These are phyloP conservation scores for Gerris lacustris DNA, from an alignment of 2,888 invertebrate species.

Conservation along the genomic window DNA sequence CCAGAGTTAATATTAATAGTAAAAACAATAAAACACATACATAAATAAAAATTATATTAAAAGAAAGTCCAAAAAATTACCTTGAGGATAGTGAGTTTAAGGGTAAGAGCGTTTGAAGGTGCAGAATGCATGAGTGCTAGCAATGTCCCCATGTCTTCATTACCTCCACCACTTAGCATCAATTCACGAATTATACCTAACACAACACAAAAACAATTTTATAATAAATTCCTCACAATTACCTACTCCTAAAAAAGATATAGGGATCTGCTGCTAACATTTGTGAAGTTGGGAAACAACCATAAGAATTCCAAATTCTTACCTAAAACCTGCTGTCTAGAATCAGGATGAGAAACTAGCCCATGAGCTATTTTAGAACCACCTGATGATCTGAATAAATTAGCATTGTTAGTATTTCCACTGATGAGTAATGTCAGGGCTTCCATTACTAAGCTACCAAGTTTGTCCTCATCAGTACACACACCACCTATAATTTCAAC, in stretches of 20 bases:
- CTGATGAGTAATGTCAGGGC: slow-evolving; percentile 70
- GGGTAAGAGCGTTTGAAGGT: slow-evolving; percentile 60
- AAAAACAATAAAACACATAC: too few relatives aligned
- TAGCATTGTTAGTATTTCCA: slow-evolving; percentile 76
- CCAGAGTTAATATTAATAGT: too few relatives aligned
- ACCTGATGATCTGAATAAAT: slow-evolving; percentile 84
- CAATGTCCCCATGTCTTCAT: slow-evolving; percentile 89
- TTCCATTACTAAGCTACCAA: slow-evolving; percentile 78
- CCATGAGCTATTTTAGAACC: slow-evolving; percentile 86
- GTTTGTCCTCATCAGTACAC: slow-evolving; percentile 31
- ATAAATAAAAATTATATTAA: too few relatives aligned
- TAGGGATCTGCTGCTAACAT: slow-evolving; percentile 18
- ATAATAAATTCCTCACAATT: background rate
- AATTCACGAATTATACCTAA: slow-evolving; percentile 73
- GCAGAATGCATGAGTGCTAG: slow-evolving; percentile 86
- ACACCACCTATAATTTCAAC: slow-evolving; percentile 14
- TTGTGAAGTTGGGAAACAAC: background rate
- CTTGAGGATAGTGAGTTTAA: slow-evolving; percentile 83
- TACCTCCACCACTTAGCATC: slow-evolving; percentile 80
- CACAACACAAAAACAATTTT: background rate
- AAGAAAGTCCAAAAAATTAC: slow-evolving; percentile 35
- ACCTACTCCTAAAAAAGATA: slow-evolving; percentile 16
- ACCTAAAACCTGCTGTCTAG: slow-evolving; percentile 69
- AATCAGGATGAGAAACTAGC: slow-evolving; percentile 69
- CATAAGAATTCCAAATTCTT: slow-evolving; percentile 7